Evolutionary conservation across 2,888 invertebrate genomes (phyloP).

Genomic region (Troilus luridus): DNA sequence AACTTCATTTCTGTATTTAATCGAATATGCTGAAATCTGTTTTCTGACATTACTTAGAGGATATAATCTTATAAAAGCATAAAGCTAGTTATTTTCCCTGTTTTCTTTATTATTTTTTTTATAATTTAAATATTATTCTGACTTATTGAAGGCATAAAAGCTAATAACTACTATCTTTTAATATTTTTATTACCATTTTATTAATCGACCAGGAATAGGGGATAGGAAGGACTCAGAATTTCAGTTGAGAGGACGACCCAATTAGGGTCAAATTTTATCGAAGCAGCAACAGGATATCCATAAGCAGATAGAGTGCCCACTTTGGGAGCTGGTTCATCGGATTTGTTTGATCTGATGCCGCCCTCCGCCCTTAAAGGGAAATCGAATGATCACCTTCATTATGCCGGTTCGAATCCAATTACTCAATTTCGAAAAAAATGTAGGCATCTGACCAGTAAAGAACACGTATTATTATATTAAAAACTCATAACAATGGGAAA

Average conservation of each 20-base stretch:
- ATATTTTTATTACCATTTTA: neutral
- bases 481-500: no score
- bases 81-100: no score
- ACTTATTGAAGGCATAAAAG: no score
- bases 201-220: neutral
- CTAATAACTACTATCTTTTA: no score
- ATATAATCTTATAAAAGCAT: no score
- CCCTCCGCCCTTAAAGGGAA: neutral
- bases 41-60: no score
- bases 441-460: neutral
- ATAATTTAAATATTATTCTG: no score
- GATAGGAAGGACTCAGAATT: neutral
- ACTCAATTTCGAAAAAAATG: neutral
- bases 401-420: neutral
- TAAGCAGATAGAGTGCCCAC: neutral
- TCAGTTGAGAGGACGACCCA: neutral
- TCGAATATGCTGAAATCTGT: no score
- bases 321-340: neutral
- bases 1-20: no score
- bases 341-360: conserved; percentile 22
- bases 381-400: neutral
- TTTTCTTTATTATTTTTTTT: no score
- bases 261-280: conserved; percentile 26
- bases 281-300: neutral
- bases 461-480: no score